Base-by-base conservation (phyloP, 1,140 invertebrate species). In the Drosophila kurseongensis region DNA sequence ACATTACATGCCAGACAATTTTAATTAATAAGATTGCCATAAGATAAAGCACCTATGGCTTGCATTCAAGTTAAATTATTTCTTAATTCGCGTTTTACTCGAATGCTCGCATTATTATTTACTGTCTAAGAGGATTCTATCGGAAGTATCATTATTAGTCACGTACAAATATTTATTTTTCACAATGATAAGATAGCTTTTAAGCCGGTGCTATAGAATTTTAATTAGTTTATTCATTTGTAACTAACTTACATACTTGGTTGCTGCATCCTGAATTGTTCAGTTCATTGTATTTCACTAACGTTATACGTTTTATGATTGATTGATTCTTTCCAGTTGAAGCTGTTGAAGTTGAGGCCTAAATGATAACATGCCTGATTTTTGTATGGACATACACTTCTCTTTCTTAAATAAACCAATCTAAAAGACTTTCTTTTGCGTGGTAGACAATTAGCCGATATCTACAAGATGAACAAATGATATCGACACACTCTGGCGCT, bases 321-420 rank as follows among this genome's bases (percentile, higher is more conserved):
- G 82, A 91, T 90, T 91, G 80, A 91, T 84, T 91, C 90, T 91
- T 91, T 91, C 80, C 90, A 91, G 90, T 91, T 91, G 90, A 90
- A 88, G 90, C 90, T 91, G 90, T 91, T 91, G 90, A 91, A 88
- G 90, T 91, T 91, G 90, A 91, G 86, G 85, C 90, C 90, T 91
- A 91, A 91, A 91, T 90, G 89, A 91, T 90, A 90, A 83, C 80
- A 79, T 86, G 89, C 89, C 89, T 91, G 88, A 81, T 80, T 84
- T 91, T 89, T 71, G 76, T 91, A 91, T 91, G 88, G 88, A 91
- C 78, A 89, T 66, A 90, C 80, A 89, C 81, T 76, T 89, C 75
- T 78, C 68, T 79, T 75, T 80, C 78, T 79, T 66, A 74, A 83
- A 86, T 88, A 88, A 88, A 88, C 72, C 78, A 79, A 84, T 75